Conservation (phyloP, 2,113 vertebrate genomes). For the Sturnus vulgaris region DNA sequence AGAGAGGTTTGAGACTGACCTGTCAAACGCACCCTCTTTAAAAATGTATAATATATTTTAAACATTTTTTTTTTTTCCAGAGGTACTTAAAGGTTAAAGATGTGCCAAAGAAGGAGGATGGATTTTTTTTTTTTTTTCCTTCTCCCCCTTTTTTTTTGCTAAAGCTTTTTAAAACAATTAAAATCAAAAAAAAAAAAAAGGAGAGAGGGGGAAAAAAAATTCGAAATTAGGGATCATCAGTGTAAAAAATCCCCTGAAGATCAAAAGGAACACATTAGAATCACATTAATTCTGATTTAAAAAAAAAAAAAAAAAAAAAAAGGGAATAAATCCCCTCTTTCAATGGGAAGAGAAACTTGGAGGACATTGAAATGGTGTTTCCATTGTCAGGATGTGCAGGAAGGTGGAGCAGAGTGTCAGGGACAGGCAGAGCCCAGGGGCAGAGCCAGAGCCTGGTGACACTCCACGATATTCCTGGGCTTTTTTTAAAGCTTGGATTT, state of each 20-base stretch:
- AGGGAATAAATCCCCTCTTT: constrained; percentile 32
- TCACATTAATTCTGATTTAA: constrained; percentile 60
- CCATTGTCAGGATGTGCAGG: constrained; percentile 43
- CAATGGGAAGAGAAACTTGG: constrained; percentile 47
- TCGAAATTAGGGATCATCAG: constrained; percentile 61
- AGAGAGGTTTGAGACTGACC: constrained; percentile 69
- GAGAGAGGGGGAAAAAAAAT: background rate
- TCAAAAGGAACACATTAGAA: constrained; percentile 69
- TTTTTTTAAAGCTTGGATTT: background rate
- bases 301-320: background rate
- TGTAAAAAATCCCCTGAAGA: constrained; percentile 64
- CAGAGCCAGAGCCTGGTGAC: background rate
- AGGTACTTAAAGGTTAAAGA: constrained; percentile 70
- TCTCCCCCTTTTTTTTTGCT: background rate
- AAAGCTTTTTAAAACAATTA: constrained; percentile 69
- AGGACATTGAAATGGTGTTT: constrained; percentile 48
- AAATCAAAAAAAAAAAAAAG: constrained; percentile 19
- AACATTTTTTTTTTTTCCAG: constrained; percentile 39
- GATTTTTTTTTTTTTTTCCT: background rate
- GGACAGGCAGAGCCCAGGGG: background rate
- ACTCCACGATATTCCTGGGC: background rate
- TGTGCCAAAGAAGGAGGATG: constrained; percentile 62
- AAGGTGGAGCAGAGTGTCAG: constrained; percentile 42
- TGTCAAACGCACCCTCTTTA: constrained; percentile 69
- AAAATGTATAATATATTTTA: constrained; percentile 70